These are phyloP conservation scores for Glyptemys insculpta DNA, from an alignment of 2,797 vertebrate genomes.

Conservation along the genomic window DNA sequence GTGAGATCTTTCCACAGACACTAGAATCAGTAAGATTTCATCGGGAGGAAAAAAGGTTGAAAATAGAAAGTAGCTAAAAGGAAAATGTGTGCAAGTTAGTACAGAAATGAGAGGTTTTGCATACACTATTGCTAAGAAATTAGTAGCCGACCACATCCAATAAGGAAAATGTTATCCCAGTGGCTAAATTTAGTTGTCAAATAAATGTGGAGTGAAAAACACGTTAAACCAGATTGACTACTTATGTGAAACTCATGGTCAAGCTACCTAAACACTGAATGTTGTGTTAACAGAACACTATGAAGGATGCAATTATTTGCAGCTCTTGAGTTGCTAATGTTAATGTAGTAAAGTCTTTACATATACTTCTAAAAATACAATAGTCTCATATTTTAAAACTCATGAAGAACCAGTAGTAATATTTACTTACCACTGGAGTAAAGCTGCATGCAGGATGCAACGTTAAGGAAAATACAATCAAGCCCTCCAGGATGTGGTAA, in stretches of 20 bases:
- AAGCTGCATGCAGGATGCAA: neutral
- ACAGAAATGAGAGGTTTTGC: neutral
- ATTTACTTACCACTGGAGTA: accelerated
- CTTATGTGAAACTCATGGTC: neutral
- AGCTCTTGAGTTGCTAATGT: neutral
- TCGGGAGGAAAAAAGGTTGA: neutral
- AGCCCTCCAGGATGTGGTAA: neutral
- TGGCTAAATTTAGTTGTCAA: neutral
- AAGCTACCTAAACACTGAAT: neutral
- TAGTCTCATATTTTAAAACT: accelerated
- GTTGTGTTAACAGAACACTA: neutral
- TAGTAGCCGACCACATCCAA: neutral
- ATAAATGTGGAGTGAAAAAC: neutral
- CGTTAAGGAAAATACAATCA: neutral
- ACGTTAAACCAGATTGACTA: neutral
- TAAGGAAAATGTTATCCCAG: neutral
- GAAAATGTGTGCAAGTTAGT: neutral
- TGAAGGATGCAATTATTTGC: neutral
- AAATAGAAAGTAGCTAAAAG: accelerated
- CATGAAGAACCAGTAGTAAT: neutral
- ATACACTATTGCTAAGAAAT: neutral
- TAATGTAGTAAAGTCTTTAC: neutral
- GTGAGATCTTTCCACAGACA: accelerated
- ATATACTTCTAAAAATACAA: neutral
- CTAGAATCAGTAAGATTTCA: neutral